Evolutionary conservation across 2,797 vertebrate genomes (phyloP).

Genomic region (Momotus momota): DNA sequence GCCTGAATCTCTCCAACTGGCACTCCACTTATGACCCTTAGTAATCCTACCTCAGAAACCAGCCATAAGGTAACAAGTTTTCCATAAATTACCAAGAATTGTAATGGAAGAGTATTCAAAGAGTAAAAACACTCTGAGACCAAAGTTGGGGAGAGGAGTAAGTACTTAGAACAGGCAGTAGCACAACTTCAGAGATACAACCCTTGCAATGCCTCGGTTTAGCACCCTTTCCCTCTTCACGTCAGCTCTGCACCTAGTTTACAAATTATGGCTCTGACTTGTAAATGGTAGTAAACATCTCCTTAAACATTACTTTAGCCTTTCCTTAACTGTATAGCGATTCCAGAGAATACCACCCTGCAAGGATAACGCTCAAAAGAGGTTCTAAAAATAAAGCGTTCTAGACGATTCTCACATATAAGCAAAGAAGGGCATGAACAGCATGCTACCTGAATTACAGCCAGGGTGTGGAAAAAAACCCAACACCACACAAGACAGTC

Average conservation of each 20-base stretch:
- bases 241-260: background rate
- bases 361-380: background rate
- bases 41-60: background rate
- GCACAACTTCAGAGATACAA: background rate
- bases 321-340: background rate
- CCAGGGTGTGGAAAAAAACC: background rate
- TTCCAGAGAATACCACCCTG: background rate
- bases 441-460: background rate
- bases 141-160: background rate
- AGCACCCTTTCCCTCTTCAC: background rate
- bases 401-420: background rate
- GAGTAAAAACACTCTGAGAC: background rate
- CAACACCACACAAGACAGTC: rapidly evolving
- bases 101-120: background rate
- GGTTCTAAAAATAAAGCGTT: slow-evolving; percentile 21
- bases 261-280: background rate
- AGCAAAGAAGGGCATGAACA: background rate
- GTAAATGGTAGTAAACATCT: slow-evolving; percentile 14
- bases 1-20: background rate
- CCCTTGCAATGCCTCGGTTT: background rate
- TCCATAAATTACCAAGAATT: background rate
- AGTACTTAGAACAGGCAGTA: background rate
- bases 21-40: background rate
- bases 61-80: background rate
- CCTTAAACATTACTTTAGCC: background rate